Percentiles rank a stretch among this genome's conserved stretches.
Evolutionary conservation across 2,797 vertebrate genomes (phyloP).

Genomic region (Coreius guichenoti): DNA sequence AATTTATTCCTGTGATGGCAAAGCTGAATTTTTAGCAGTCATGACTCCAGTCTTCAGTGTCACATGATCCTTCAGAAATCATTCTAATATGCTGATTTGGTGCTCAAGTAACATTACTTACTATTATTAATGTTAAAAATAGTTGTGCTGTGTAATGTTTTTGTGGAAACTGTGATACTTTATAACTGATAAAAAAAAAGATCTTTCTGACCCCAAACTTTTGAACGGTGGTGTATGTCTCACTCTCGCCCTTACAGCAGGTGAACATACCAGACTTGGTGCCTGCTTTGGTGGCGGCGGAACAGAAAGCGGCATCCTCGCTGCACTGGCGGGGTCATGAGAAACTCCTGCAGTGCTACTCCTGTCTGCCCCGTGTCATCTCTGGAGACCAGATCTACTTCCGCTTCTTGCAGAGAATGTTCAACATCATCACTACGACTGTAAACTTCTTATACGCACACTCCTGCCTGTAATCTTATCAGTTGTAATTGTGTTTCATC

Average conservation of each 20-base stretch:
- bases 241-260: constrained; percentile 66
- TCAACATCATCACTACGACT: constrained; percentile 90
- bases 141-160: neutral
- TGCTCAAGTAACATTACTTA: neutral
- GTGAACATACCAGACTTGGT: constrained; percentile 86
- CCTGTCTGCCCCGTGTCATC: constrained; percentile 89
- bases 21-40: neutral
- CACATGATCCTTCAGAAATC: neutral
- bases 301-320: constrained; percentile 89
- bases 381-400: constrained; percentile 94
- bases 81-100: constrained; percentile 4
- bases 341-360: constrained; percentile 89
- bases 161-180: neutral
- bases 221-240: neutral
- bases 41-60: neutral
- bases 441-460: constrained; percentile 70
- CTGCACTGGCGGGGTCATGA: constrained; percentile 94
- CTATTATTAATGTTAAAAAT: neutral
- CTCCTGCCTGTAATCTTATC: neutral
- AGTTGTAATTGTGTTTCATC: neutral
- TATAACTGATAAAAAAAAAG: neutral
- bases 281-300: constrained; percentile 87
- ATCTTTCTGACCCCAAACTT: neutral
- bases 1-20: neutral
- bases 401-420: constrained; percentile 90